Evolutionary conservation across 2,113 vertebrate species (phyloP).

Genomic region (Cathartes aura): DNA sequence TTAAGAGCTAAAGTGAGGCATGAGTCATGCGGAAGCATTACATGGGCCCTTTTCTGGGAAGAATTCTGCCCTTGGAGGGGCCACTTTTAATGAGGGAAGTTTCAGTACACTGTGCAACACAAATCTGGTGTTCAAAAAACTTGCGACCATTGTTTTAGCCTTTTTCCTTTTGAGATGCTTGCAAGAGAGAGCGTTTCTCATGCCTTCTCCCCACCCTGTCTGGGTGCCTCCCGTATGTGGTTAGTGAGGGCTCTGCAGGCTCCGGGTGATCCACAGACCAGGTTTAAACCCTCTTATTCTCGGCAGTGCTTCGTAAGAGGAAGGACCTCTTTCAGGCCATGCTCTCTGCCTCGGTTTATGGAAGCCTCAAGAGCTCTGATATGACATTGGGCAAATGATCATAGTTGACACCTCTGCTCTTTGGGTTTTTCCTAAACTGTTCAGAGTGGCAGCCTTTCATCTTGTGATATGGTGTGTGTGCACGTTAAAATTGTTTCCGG

Average conservation of each 20-base stretch:
- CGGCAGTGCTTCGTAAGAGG: background rate
- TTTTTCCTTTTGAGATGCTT: background rate
- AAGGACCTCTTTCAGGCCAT: background rate
- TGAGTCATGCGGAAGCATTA: background rate
- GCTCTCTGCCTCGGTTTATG: background rate
- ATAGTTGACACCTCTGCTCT: background rate
- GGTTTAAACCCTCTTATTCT: background rate
- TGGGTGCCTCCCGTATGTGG: accelerated
- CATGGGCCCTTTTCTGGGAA: background rate
- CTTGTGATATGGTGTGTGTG: background rate
- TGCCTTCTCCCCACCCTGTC: background rate
- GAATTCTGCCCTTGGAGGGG: background rate
- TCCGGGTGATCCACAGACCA: background rate
- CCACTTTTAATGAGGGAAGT: background rate
- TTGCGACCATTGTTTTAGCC: background rate
- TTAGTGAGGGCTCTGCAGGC: background rate
- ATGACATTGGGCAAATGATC: background rate
- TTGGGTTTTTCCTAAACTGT: background rate
- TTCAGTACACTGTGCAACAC: background rate
- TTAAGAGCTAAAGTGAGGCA: background rate
- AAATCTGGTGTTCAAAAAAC: background rate
- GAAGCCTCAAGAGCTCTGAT: background rate
- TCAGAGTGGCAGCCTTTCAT: background rate
- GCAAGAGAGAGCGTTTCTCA: background rate
- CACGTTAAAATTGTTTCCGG: background rate